A percentile compares a stretch with the other conserved stretches of the same genome.
Evolutionary conservation across 2,888 invertebrate genomes (phyloP).

Genomic region (Cepaea hortensis): DNA sequence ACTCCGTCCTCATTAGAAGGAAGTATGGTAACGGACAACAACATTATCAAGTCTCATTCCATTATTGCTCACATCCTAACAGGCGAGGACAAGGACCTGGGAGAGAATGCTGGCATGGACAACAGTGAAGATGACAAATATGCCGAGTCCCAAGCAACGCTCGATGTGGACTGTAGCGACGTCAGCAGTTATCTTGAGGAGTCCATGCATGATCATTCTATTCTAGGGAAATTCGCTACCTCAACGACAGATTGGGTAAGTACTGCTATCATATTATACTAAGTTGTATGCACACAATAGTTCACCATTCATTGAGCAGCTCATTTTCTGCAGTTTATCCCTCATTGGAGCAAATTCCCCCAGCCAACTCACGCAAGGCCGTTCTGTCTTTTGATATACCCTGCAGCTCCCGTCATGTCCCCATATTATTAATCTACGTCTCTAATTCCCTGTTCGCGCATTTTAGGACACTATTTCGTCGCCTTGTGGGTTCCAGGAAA

Average conservation of each 20-base stretch:
- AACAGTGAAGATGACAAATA: neutral
- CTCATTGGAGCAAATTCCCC: no score
- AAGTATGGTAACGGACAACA: neutral
- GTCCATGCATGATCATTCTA: neutral
- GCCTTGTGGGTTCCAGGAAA: no score
- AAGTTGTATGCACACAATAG: neutral
- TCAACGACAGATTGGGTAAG: slow-evolving; percentile 11
- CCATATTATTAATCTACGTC: no score
- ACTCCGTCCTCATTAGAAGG: neutral
- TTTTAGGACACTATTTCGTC: no score
- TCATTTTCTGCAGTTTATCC: no score
- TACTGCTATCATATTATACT: neutral
- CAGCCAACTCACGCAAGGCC: no score
- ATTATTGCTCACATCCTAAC: slow-evolving; percentile 28
- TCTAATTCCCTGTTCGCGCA: no score
- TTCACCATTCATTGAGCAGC: neutral
- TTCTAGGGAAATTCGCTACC: neutral
- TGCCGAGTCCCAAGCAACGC: neutral
- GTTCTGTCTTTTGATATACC: no score
- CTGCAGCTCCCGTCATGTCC: no score
- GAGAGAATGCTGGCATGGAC: neutral
- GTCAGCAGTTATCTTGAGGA: slow-evolving; percentile 11
- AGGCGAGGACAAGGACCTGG: slow-evolving; percentile 30
- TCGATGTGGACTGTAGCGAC: neutral
- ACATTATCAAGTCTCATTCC: neutral